Conservation (phyloP, 2,797 vertebrate species). For the Mormyrops boulengeri region DNA sequence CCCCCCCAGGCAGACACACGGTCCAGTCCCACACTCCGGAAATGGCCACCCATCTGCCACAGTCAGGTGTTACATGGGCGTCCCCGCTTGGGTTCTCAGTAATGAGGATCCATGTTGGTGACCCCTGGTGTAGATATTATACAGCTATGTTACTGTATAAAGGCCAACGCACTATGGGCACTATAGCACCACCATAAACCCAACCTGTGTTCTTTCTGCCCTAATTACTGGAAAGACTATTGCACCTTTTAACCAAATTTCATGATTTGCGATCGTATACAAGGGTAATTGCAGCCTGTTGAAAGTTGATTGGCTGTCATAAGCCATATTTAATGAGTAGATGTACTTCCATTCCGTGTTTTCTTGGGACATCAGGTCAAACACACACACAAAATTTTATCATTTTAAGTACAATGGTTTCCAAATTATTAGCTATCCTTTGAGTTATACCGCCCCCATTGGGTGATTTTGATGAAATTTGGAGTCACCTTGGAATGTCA, state of each 20-base stretch:
- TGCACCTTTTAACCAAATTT: too few relatives aligned
- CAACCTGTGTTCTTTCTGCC: too few relatives aligned
- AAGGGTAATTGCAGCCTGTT: too few relatives aligned
- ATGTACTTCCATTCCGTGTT: neutral
- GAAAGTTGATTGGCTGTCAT: too few relatives aligned
- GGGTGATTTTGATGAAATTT: neutral
- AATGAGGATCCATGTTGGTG: too few relatives aligned
- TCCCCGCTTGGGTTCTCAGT: neutral
- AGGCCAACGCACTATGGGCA: too few relatives aligned
- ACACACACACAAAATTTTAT: neutral
- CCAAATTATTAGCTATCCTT: neutral
- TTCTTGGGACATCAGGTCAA: neutral
- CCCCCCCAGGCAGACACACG: neutral
- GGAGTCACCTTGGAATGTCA: neutral
- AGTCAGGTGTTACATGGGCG: neutral
- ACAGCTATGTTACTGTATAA: too few relatives aligned
- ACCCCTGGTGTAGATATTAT: too few relatives aligned
- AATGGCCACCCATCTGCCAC: neutral
- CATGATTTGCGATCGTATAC: too few relatives aligned
- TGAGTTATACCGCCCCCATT: neutral
- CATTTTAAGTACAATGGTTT: neutral
- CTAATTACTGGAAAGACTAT: too few relatives aligned
- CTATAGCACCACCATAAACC: too few relatives aligned
- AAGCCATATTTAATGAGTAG: neutral
- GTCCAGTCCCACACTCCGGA: neutral